These are phyloP conservation scores for Trachelipus rathkii DNA, from an alignment of 1,140 invertebrate genomes.

Conservation along the genomic window DNA sequence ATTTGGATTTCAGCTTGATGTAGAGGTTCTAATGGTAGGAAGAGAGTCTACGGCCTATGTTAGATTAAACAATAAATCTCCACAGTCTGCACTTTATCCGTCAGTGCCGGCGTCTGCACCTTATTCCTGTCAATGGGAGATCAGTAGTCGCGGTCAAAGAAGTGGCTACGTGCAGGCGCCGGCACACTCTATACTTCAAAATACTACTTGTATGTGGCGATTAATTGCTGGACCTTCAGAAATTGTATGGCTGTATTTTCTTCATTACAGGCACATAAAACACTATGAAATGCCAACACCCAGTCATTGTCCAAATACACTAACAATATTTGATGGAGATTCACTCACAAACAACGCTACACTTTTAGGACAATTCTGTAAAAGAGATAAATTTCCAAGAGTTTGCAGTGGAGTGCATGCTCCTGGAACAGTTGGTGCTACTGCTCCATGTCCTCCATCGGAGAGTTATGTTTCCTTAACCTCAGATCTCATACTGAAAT, in stretches of 20 bases:
- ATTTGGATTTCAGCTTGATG: slow-evolving; percentile 80
- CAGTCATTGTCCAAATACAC: slow-evolving; percentile 39
- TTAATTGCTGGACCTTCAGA: slow-evolving; percentile 41
- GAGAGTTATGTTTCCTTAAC: slow-evolving; percentile 73
- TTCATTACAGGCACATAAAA: slow-evolving; percentile 42
- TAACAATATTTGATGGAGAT: slow-evolving; percentile 40
- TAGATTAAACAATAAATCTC: slow-evolving; percentile 24
- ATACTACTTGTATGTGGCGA: slow-evolving; percentile 43
- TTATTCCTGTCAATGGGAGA: slow-evolving; percentile 25
- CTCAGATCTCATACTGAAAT: slow-evolving; percentile 66
- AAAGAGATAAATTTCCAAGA: slow-evolving; percentile 36
- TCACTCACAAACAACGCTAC: slow-evolving; percentile 57
- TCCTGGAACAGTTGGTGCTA: slow-evolving; percentile 65
- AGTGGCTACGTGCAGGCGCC: slow-evolving; percentile 44
- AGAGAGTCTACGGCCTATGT: slow-evolving; percentile 40
- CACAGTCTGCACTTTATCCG: slow-evolving; percentile 24
- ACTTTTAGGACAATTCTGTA: slow-evolving; percentile 53
- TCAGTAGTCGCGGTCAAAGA: slow-evolving; percentile 40
- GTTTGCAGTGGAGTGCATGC: slow-evolving; percentile 43
- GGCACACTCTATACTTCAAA: slow-evolving; percentile 43
- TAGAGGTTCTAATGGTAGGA: slow-evolving; percentile 65
- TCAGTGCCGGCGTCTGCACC: slow-evolving; percentile 17
- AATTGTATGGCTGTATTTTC: slow-evolving; percentile 45
- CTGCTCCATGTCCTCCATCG: slow-evolving; percentile 65
- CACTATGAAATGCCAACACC: slow-evolving; percentile 42